Evolutionary conservation across 2,888 invertebrate species (phyloP).

Genomic region (Trissoscelio sp.): DNA sequence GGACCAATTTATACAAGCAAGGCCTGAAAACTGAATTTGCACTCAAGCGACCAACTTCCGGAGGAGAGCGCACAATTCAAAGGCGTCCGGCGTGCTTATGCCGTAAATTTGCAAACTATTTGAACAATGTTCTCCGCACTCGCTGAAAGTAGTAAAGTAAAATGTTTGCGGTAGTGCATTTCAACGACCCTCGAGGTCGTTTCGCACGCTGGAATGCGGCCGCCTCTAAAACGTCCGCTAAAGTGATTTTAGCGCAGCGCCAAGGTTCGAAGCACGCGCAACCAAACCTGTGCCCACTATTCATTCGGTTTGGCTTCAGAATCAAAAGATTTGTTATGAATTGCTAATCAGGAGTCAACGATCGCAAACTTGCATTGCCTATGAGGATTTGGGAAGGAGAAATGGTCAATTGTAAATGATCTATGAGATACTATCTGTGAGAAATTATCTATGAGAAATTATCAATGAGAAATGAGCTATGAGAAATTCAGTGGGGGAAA

Average conservation of each 20-base stretch:
- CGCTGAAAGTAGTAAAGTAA: slow-evolving; percentile 65
- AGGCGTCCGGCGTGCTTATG: slow-evolving; percentile 49
- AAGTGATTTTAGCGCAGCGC: slow-evolving; percentile 58
- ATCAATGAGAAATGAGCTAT: no score
- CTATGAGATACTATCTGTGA: no score
- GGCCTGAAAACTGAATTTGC: slow-evolving; percentile 56
- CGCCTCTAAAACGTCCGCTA: slow-evolving; percentile 51
- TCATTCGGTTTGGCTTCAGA: slow-evolving; percentile 8
- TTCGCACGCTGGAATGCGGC: slow-evolving; percentile 57
- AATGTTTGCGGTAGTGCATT: slow-evolving; percentile 68
- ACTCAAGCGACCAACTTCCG: slow-evolving; percentile 49
- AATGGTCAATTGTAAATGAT: no score
- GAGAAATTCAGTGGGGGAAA: no score
- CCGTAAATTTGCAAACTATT: slow-evolving; percentile 65
- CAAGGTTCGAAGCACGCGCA: slow-evolving; percentile 30
- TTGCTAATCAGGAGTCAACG: neutral
- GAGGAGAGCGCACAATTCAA: slow-evolving; percentile 44
- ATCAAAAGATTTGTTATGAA: slow-evolving; percentile 22
- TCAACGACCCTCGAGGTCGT: slow-evolving; percentile 65
- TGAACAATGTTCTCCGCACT: slow-evolving; percentile 59
- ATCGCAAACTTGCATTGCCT: no score
- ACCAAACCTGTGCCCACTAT: slow-evolving; percentile 1
- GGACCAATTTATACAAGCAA: slow-evolving; percentile 52
- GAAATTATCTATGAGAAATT: no score
- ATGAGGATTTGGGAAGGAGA: no score